A percentile compares a stretch with the other conserved stretches of the same genome.
Evolutionary conservation across 2,113 vertebrate genomes (phyloP).

Genomic region (Panthera uncia): DNA sequence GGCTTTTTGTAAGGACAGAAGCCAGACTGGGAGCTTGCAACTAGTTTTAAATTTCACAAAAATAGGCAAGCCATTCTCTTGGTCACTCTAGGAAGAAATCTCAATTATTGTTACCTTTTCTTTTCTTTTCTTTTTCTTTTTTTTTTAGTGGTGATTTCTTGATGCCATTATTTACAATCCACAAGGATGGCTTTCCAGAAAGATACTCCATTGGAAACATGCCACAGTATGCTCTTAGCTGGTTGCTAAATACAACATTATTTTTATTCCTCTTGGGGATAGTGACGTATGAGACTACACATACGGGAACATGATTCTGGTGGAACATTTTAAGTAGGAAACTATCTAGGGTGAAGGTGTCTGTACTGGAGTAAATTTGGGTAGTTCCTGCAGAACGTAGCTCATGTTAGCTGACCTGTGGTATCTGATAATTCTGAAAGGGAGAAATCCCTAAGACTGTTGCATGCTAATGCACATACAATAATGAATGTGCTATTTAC

Average conservation of each 20-base stretch:
- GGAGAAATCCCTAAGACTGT: background rate
- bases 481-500: background rate
- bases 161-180: slow-evolving; percentile 40
- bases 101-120: background rate
- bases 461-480: background rate
- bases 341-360: background rate
- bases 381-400: background rate
- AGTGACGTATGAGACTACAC: background rate
- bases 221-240: background rate
- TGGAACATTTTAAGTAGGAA: background rate
- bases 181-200: slow-evolving; percentile 27
- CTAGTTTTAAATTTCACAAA: slow-evolving; percentile 10
- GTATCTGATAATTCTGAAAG: background rate
- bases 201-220: background rate
- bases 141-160: background rate
- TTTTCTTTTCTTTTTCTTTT: background rate
- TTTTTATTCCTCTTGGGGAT: background rate
- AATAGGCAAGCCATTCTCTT: background rate
- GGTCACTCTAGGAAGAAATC: slow-evolving; percentile 19
- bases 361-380: background rate
- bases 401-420: background rate
- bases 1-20: slow-evolving; percentile 21
- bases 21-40: background rate
- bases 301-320: background rate
- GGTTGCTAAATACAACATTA: background rate